Base-by-base conservation (phyloP, 2,113 vertebrate species). In the Hymenochirus boettgeri region DNA sequence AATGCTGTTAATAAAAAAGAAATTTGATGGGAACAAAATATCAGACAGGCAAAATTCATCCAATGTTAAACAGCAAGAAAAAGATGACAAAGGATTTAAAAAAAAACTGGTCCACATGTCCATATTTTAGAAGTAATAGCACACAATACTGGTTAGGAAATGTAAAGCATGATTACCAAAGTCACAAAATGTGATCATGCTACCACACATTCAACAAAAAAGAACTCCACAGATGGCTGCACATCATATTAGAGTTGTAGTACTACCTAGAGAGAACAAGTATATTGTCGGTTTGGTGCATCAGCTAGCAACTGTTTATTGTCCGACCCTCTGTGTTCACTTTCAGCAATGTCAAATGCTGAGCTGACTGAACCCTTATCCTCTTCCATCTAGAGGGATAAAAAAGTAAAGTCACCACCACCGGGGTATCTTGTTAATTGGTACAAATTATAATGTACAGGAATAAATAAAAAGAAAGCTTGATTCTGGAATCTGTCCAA, bases 261-360 rank as follows among this genome's bases (percentile, higher is more conserved):
- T 92, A 92, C 93, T 96, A 98, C 95, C 95, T 96, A 97, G 87
- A 88, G 85, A 79, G 81, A 73, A 83, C 74, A 78, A 85, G 85
- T 88, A 88, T 83, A 82, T 85, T 83, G 86, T 77, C 76, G 88
- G 79, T 82, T 86, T 88, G 89, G 83, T 82, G 87, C 85, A 79
- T 88, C 86, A 86, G 88, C 91, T 95, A 97, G 90, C 89, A 94
- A 93, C 85, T 89, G 92, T 91, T 92, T 87, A 91, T 85, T 91
- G 92, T 94, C 92, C 92, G 96, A 92, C 92, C 90, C 89, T 94
- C 91, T 91, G 91, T 88, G 90, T 89, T 89, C 83, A 89, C 89
- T 88, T 93, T 95, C 91, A 98, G 94, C 90, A 98, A 92, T 86
- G 91, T 94, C 92, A 94, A 89, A 85, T 94, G 92, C 91, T 97